Evolutionary conservation across 2,797 vertebrate species (phyloP).

Genomic region (Myotis pilosus): DNA sequence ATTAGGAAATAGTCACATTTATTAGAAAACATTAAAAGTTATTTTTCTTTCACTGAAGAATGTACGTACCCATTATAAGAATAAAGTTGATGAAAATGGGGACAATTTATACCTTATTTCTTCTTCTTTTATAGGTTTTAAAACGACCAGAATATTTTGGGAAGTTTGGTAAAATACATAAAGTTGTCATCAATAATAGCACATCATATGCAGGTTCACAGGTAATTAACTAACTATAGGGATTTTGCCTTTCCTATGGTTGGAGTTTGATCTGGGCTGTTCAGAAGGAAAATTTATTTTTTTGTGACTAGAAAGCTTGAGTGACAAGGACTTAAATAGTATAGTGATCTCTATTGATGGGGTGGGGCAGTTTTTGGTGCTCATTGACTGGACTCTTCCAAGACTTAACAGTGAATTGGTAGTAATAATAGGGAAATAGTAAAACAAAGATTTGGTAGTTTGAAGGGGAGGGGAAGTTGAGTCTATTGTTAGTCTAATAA

Average conservation of each 20-base stretch:
- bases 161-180: slow-evolving; percentile 99
- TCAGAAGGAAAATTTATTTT: slow-evolving; percentile 53
- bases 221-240: slow-evolving; percentile 85
- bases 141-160: slow-evolving; percentile 99
- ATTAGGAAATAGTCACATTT: slow-evolving; percentile 26
- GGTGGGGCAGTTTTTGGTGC: neutral
- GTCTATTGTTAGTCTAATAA: neutral
- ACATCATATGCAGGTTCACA: slow-evolving; percentile 99
- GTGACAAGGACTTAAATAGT: neutral
- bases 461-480: neutral
- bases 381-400: neutral
- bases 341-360: slow-evolving; percentile 52
- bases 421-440: slow-evolving; percentile 23
- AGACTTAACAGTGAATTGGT: neutral
- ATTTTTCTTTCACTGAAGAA: slow-evolving; percentile 56
- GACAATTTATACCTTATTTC: slow-evolving; percentile 69
- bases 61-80: slow-evolving; percentile 49
- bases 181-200: slow-evolving; percentile 99
- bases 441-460: slow-evolving; percentile 35
- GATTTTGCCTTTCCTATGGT: slow-evolving; percentile 2
- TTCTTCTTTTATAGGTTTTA: slow-evolving; percentile 91
- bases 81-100: slow-evolving; percentile 59
- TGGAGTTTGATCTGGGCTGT: slow-evolving; percentile 40
- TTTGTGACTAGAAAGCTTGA: slow-evolving; percentile 43
- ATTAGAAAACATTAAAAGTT: slow-evolving; percentile 38